Evolutionary conservation across 2,797 vertebrate genomes (phyloP), one percentile per base, ranked within the genome.

Genomic region (Triplophysa bombifrons): DNA sequence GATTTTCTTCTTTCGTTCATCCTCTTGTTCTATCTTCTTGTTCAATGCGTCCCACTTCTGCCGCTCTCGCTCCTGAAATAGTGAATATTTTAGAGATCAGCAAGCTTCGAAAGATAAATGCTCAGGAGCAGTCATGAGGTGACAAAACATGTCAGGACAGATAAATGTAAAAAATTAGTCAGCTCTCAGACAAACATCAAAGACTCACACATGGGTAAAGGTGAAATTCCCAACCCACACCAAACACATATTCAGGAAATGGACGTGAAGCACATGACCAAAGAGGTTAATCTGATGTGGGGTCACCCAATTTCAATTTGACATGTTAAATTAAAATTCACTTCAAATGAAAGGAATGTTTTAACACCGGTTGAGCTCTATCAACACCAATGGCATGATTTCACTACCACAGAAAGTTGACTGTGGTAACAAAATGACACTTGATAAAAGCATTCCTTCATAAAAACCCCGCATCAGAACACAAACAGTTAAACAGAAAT

Each of bases 21-120:
- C 93, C 87, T 99, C 97, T 0, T 95, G 96, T 84, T 98, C 96
- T 83, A 95, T 94, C 86, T 99, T 99, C 88, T 94, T 96, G 83
- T 94, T 94, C 20, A 98, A 93, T 38, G 89, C 94, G 77, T 99
- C 97, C 76, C 97, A 90, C 10, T 96, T 96, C 88, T 93, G 88
- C 1, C 94, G 91, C 83, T 98, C 96, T 80, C 94, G 96, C 86
- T 94, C 94, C 95, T 96, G 20, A 53, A 20, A 46, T 5, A 30
- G 30, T 13, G 60, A 81, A 44, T 22, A 66, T 53, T 50, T 68
- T 72, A 9, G 2, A 72, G 16, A 66, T 70, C 46, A 56, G 3
- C 61, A 4, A 22, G 44, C 64, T 38, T 69, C 56, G 51, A 20
- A 38, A 68, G 48, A 60, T 12, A 2, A 53, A 50, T 20, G 13